phyloP scores from a whole-genome alignment of 1,140 invertebrate species.

The Hirudo medicinalis region DNA sequence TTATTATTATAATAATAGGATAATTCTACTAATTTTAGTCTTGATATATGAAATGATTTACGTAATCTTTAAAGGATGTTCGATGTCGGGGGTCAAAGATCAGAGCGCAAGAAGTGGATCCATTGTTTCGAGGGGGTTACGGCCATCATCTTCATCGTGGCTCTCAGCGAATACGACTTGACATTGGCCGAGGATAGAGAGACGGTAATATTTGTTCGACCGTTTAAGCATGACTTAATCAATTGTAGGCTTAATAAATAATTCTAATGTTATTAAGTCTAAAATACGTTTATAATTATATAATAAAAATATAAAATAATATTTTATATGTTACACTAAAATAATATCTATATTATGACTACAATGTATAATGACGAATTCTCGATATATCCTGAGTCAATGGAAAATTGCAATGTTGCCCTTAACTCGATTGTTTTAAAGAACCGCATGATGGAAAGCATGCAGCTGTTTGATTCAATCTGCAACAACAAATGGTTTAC shows the following conservation, averaged over 20 bases:
- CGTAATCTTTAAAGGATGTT: conserved; percentile 52
- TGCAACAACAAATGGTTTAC: conserved; percentile 47
- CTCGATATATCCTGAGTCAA: too few relatives aligned
- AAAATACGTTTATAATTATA: too few relatives aligned
- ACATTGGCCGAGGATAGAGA: conserved; percentile 49
- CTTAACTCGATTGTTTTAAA: conserved; percentile 34
- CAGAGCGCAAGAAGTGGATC: conserved; percentile 90
- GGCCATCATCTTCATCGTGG: conserved; percentile 62
- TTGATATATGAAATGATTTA: background rate
- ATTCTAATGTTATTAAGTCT: too few relatives aligned
- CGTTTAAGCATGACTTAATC: too few relatives aligned
- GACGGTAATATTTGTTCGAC: conserved; percentile 28
- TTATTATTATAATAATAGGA: background rate
- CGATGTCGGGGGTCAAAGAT: conserved; percentile 90
- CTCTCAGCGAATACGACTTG: conserved; percentile 69
- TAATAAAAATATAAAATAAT: too few relatives aligned
- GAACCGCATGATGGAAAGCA: conserved; percentile 48
- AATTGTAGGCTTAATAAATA: too few relatives aligned
- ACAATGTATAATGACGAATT: too few relatives aligned
- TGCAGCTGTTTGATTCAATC: conserved; percentile 48
- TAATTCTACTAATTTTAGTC: too few relatives aligned
- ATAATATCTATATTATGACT: too few relatives aligned
- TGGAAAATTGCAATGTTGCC: too few relatives aligned
- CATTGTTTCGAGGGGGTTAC: conserved; percentile 92
- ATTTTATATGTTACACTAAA: too few relatives aligned